Evolutionary conservation across 1,140 invertebrate species (phyloP).

Genomic region (Pachyrhynchus sulphureomaculatus): DNA sequence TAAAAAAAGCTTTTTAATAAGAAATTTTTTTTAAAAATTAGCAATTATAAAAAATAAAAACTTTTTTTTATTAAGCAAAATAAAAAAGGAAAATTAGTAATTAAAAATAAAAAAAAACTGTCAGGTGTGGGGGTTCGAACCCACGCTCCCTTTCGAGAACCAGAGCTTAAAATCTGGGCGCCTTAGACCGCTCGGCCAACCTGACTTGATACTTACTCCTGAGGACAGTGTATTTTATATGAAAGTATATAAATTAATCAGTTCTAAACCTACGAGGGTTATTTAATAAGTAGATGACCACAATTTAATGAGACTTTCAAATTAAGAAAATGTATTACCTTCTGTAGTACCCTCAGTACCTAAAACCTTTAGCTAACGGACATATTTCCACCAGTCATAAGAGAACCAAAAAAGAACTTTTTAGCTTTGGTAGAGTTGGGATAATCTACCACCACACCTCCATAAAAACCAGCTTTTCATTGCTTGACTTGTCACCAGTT

Average conservation of each 20-base stretch:
- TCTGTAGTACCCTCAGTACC: slow-evolving; percentile 52
- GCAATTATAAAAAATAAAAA: too few species aligned
- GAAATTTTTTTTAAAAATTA: too few species aligned
- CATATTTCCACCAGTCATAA: slow-evolving; percentile 86
- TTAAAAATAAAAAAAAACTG: slow-evolving; percentile 37
- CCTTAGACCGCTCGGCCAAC: slow-evolving; percentile 63
- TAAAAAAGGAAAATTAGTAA: not conserved
- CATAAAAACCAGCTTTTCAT: slow-evolving; percentile 97
- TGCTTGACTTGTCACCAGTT: slow-evolving; percentile 91
- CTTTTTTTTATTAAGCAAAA: not conserved
- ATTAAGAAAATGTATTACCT: too few species aligned
- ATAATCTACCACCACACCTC: slow-evolving; percentile 92
- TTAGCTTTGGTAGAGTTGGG: slow-evolving; percentile 98
- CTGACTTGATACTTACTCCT: slow-evolving; percentile 48
- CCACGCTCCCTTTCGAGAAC: slow-evolving; percentile 59
- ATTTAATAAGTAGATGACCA: too few species aligned
- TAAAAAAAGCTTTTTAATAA: too few species aligned
- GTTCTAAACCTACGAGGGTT: too few species aligned
- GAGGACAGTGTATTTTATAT: too few species aligned
- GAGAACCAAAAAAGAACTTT: slow-evolving; percentile 90
- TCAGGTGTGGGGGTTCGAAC: slow-evolving; percentile 62
- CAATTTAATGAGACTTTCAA: too few species aligned
- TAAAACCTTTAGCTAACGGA: slow-evolving; percentile 69
- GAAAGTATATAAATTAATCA: too few species aligned
- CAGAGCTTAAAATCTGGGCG: slow-evolving; percentile 63